These are phyloP conservation scores for Drosophila rubida DNA, from an alignment of 2,888 invertebrate species.

Conservation along the genomic window DNA sequence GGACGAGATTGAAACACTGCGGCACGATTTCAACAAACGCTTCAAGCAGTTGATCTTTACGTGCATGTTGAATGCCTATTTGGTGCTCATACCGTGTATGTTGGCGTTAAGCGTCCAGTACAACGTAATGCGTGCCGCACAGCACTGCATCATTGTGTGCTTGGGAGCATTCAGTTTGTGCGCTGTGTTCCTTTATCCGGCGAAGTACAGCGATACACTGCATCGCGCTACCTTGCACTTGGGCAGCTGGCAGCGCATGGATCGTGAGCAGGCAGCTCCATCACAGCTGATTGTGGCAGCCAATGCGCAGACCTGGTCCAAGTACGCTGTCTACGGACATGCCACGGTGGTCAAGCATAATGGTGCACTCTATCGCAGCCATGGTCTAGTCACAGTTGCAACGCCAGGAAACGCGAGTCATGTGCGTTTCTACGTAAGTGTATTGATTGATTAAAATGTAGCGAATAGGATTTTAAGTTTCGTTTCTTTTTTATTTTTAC, in stretches of 20 bases:
- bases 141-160: slow-evolving; percentile 94
- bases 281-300: slow-evolving; percentile 68
- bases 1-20: slow-evolving; percentile 93
- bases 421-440: slow-evolving; percentile 93
- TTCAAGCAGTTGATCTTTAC: slow-evolving; percentile 94
- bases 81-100: slow-evolving; percentile 94
- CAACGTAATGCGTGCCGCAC: slow-evolving; percentile 92
- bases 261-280: slow-evolving; percentile 60
- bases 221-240: slow-evolving; percentile 96
- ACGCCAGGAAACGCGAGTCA: slow-evolving; percentile 94
- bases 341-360: slow-evolving; percentile 91
- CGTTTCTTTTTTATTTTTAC: slow-evolving; percentile 81
- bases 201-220: slow-evolving; percentile 93
- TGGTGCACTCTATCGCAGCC: slow-evolving; percentile 90
- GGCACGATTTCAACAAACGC: slow-evolving; percentile 94
- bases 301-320: slow-evolving; percentile 86
- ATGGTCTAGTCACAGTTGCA: slow-evolving; percentile 93
- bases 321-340: slow-evolving; percentile 89
- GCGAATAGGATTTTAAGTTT: neutral
- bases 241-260: slow-evolving; percentile 86
- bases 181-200: slow-evolving; percentile 88
- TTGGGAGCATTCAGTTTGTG: slow-evolving; percentile 93
- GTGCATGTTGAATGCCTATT: slow-evolving; percentile 93
- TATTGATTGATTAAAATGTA: neutral
- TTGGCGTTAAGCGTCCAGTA: slow-evolving; percentile 94